Conservation (phyloP, 1,140 invertebrate genomes). For the Theocolax elegans region DNA sequence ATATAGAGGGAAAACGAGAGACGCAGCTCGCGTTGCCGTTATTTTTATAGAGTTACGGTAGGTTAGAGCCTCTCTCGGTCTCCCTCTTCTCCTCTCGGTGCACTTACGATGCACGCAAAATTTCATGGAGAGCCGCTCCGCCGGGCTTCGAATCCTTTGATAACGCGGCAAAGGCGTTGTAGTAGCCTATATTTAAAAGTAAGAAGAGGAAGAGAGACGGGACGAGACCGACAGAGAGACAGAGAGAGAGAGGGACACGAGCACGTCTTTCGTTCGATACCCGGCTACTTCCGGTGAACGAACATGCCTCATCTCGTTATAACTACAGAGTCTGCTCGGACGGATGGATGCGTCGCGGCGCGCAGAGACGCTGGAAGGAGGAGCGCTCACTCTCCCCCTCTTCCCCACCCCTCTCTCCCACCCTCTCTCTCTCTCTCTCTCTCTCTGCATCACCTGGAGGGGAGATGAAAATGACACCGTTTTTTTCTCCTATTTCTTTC, state of each 20-base stretch:
- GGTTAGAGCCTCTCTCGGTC: constrained; percentile 56
- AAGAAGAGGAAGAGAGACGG: not conserved
- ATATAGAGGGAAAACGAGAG: constrained; percentile 39
- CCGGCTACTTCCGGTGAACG: constrained; percentile 47
- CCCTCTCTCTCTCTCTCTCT: no score
- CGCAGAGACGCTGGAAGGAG: constrained; percentile 41
- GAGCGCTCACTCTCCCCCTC: no score
- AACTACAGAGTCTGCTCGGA: constrained; percentile 18
- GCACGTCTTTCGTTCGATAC: constrained; percentile 42
- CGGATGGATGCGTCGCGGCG: constrained; percentile 21
- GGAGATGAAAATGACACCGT: constrained; percentile 34
- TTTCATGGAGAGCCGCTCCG: constrained; percentile 60
- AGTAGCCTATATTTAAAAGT: constrained; percentile 56
- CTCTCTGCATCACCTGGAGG: no score
- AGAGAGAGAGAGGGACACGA: not conserved
- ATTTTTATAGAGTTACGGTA: constrained; percentile 66
- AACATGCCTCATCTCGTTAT: constrained; percentile 38
- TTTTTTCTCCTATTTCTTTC: constrained; percentile 15
- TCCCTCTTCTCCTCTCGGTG: not conserved
- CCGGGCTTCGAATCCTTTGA: constrained; percentile 57
- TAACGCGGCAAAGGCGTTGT: constrained; percentile 48
- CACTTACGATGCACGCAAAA: constrained; percentile 63
- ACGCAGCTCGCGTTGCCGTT: constrained; percentile 48
- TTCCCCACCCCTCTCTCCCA: no score
- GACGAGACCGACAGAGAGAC: not conserved